phyloP scores from a whole-genome alignment of 2,797 vertebrate genomes.

The Silurus lanzhouensis region DNA sequence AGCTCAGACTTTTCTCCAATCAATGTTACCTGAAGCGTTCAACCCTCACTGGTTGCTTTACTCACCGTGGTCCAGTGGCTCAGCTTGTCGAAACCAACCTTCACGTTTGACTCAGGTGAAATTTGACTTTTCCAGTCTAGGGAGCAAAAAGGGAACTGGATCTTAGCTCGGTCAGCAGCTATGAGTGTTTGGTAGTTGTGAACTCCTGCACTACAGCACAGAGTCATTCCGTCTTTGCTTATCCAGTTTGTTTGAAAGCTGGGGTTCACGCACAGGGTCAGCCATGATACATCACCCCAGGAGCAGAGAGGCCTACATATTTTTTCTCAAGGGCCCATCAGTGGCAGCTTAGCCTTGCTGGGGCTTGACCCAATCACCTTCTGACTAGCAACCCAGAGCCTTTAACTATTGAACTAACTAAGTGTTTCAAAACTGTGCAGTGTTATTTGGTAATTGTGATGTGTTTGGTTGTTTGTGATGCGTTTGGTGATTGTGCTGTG shows the following conservation, averaged over 20 bases:
- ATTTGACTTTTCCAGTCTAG: constrained; percentile 88
- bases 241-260: no score
- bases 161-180: neutral
- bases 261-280: no score
- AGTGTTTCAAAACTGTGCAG: no score
- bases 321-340: no score
- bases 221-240: no score
- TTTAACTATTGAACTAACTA: no score
- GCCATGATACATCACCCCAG: no score
- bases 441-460: neutral
- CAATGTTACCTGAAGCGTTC: neutral
- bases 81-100: constrained; percentile 96
- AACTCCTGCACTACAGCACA: no score
- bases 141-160: constrained; percentile 7
- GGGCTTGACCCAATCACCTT: no score
- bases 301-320: no score
- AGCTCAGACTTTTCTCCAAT: neutral
- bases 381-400: no score
- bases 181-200: neutral
- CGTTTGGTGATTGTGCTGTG: neutral
- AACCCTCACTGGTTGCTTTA: neutral
- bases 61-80: constrained; percentile 84
- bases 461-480: neutral
- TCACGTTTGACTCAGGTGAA: constrained; percentile 93
- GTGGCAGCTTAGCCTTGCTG: no score